These are phyloP conservation scores for Orius insidiosus DNA, from an alignment of 1,140 invertebrate species.

Conservation along the genomic window DNA sequence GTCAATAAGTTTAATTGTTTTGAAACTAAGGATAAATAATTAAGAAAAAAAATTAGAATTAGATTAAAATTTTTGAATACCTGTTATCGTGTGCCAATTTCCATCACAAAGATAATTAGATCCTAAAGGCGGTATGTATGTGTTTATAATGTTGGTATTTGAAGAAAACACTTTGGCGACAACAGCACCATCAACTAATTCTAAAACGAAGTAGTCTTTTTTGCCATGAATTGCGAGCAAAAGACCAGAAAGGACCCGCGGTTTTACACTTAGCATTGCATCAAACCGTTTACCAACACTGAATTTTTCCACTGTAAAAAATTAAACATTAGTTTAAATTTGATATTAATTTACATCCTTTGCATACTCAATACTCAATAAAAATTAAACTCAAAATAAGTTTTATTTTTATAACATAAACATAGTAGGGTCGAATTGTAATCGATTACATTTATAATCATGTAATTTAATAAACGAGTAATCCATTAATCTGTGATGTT, in stretches of 20 bases:
- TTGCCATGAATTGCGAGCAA: conserved; percentile 64
- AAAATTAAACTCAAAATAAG: too few species aligned
- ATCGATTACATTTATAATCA: too few species aligned
- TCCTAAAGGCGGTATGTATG: conserved; percentile 47
- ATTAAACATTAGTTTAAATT: conserved; percentile 19
- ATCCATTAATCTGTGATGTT: too few species aligned
- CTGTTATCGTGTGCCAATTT: conserved; percentile 77
- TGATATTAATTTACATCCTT: conserved; percentile 17
- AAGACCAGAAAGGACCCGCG: conserved; percentile 63
- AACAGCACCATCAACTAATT: conserved; percentile 70
- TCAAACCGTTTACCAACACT: conserved; percentile 57
- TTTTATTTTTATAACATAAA: too few species aligned
- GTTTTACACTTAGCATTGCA: conserved; percentile 75
- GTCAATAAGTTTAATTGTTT: conserved; percentile 72
- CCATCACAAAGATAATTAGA: conserved; percentile 65
- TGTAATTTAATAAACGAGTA: too few species aligned
- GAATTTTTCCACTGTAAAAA: conserved; percentile 45
- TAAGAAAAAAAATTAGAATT: not conserved
- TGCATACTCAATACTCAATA: too few species aligned
- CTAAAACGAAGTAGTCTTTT: conserved; percentile 66
- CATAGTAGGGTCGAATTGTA: too few species aligned
- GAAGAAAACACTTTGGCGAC: conserved; percentile 73
- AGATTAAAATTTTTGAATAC: conserved; percentile 28
- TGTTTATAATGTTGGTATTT: conserved; percentile 55
- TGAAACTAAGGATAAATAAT: conserved; percentile 34